These are phyloP conservation scores for Myiagra hebetior DNA, from an alignment of 2,113 vertebrate species.

Conservation along the genomic window DNA sequence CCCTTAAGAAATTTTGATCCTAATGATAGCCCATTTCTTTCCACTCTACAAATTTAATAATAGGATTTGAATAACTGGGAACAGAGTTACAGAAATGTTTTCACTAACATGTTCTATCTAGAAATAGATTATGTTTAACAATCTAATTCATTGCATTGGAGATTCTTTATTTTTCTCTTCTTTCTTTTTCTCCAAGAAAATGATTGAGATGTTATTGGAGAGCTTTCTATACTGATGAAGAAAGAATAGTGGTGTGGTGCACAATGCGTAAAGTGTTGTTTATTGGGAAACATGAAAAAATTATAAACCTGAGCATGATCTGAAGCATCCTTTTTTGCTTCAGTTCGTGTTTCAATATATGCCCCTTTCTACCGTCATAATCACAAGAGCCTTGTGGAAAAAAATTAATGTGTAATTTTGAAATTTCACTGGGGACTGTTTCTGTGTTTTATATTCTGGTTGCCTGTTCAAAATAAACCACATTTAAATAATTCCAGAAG, in stretches of 20 bases:
- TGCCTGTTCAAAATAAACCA: neutral
- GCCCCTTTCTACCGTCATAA: neutral
- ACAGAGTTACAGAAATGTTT: neutral
- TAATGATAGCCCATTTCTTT: neutral
- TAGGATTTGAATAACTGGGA: neutral
- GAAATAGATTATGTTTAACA: neutral
- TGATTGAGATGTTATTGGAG: neutral
- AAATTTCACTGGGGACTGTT: neutral
- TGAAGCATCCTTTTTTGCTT: neutral
- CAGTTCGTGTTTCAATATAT: neutral
- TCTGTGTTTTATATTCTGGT: neutral
- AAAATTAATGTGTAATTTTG: neutral
- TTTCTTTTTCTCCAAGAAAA: neutral
- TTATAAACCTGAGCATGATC: neutral
- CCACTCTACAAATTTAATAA: neutral
- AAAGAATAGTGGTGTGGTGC: neutral
- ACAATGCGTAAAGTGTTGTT: neutral
- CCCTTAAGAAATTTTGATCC: neutral
- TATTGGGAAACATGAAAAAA: neutral
- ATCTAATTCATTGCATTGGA: neutral
- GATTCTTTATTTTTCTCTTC: neutral
- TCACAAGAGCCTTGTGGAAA: neutral
- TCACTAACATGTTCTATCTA: neutral
- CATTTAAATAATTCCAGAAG: slow-evolving; percentile 4
- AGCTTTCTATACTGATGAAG: neutral